phyloP scores from a whole-genome alignment of 1,140 invertebrate species.

The Drosophila auraria region DNA sequence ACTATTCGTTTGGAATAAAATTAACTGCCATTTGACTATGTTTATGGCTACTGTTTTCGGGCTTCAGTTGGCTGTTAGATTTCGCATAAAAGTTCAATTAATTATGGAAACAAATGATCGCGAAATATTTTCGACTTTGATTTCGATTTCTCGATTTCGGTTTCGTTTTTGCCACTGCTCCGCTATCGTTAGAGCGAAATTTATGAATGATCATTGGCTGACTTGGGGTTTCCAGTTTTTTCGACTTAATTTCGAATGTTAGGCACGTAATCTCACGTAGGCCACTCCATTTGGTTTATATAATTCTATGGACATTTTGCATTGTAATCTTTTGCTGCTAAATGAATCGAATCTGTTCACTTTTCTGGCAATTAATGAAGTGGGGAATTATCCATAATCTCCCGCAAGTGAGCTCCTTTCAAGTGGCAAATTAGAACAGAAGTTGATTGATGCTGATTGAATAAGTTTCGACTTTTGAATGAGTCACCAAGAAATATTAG shows the following conservation, averaged over 20 bases:
- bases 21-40: constrained; percentile 42
- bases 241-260: constrained; percentile 33
- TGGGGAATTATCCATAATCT: constrained; percentile 29
- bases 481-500: constrained; percentile 24
- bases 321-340: constrained; percentile 30
- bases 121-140: constrained; percentile 40
- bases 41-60: constrained; percentile 36
- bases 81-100: constrained; percentile 72
- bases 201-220: constrained; percentile 68
- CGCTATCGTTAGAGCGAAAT: constrained; percentile 62
- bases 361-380: constrained; percentile 41
- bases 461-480: constrained; percentile 30
- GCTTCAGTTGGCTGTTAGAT: constrained; percentile 32
- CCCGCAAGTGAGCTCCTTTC: constrained; percentile 17
- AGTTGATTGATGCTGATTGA: constrained; percentile 46
- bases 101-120: constrained; percentile 60
- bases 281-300: constrained; percentile 47
- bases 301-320: constrained; percentile 46
- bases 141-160: constrained; percentile 37
- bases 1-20: constrained; percentile 55
- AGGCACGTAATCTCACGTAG: constrained; percentile 53
- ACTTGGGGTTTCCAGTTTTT: constrained; percentile 39
- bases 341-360: constrained; percentile 25
- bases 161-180: constrained; percentile 40
- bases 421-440: constrained; percentile 57